A percentile compares a stretch with the other conserved stretches of the same genome.
These are phyloP conservation scores for Agonopterix subpropinquella DNA, from an alignment of 2,888 invertebrate genomes.

Conservation along the genomic window DNA sequence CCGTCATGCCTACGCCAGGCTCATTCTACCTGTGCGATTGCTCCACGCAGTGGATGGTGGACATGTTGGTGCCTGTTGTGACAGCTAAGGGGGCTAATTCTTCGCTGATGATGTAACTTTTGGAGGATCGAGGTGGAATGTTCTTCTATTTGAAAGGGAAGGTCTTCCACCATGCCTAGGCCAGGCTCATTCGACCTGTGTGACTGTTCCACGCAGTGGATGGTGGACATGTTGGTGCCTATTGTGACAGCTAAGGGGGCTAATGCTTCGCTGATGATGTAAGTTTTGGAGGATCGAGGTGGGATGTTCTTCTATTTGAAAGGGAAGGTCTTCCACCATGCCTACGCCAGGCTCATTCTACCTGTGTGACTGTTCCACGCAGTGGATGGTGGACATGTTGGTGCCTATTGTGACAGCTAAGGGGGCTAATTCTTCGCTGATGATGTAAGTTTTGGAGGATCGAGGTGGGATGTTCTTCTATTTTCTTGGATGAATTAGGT, in stretches of 20 bases:
- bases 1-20: too few relatives aligned
- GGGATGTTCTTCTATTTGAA: too few relatives aligned
- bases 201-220: conserved; percentile 86
- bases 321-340: too few relatives aligned
- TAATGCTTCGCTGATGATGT: conserved; percentile 61
- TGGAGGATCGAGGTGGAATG: too few relatives aligned
- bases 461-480: too few relatives aligned
- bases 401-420: conserved; percentile 65
- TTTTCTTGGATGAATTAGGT: too few relatives aligned
- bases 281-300: conserved; percentile 19
- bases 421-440: conserved; percentile 48
- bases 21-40: conserved; percentile 85
- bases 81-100: conserved; percentile 43
- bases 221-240: conserved; percentile 79
- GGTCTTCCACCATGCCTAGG: too few relatives aligned
- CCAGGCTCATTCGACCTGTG: conserved; percentile 76
- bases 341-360: conserved; percentile 41
- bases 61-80: conserved; percentile 75
- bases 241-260: conserved; percentile 53
- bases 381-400: conserved; percentile 83
- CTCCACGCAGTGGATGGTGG: conserved; percentile 85
- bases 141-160: too few relatives aligned
- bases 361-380: conserved; percentile 87
- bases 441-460: conserved; percentile 45
- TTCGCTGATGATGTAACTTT: conserved; percentile 60